Base-by-base conservation (phyloP, 2,888 invertebrate species). In the Xylota segnis region DNA sequence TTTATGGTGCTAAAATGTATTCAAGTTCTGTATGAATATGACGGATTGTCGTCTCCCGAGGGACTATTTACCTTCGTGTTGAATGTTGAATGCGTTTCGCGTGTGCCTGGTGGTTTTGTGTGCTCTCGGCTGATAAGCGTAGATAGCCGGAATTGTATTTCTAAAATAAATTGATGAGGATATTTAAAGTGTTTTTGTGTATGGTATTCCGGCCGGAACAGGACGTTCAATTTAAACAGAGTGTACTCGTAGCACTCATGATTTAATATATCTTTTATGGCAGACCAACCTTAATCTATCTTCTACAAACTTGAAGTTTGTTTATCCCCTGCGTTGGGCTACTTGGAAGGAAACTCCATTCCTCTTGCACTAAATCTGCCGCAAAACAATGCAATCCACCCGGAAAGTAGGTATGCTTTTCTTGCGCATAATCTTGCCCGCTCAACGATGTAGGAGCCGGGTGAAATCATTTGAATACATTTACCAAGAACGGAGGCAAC, bases 391-490 rank as follows among this genome's bases (percentile, higher is more conserved):
- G 45, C 76, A 45, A 52, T 50, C 14, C 34, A 65, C 58, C 45
- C 37, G 58, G 34, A 37, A 65, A 66, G 50, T 29, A 71, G 18
- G 50, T 37, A 65, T 32, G 43, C 37, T 27, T 40, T 65, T 59
- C 34, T 65, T 65, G 32, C 34, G 50, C 71, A 56, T 78, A 72
- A 66, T 83, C 83, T 71, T 56, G 40, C 27, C 40, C 61, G n/a
- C 29, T 3, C 54, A 66, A 40, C 27, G n/a, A 61, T 7, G n/a
- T 52, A 10, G 45, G 58, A 43, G 71, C 40, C 32, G 37, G 45
- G 56, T 65, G 71, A 71, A 83, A 78, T 77, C 70, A 83, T 83
- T 83, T 83, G 83, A 83, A 83, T 83, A 70, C 40, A 66, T 83
- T 83, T 66, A 54, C 83, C 29, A 29, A 58, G 76, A 50, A 83